Evolutionary conservation across 2,888 invertebrate genomes (phyloP).

Genomic region (Drosophila mayaguana): DNA sequence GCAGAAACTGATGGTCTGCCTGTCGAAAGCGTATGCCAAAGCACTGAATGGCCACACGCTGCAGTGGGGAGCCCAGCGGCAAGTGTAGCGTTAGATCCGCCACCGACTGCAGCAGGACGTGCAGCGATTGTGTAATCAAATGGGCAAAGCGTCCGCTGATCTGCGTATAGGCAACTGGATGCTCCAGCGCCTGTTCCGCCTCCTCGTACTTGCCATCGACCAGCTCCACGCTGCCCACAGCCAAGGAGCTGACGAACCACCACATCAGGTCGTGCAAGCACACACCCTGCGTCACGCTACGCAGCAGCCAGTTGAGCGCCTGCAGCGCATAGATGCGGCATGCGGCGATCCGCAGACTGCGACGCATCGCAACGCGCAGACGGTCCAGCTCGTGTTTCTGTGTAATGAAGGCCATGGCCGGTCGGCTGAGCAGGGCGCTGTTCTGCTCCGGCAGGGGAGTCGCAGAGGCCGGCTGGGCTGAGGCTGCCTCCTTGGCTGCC

Average conservation of each 20-base stretch:
- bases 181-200: slow-evolving; percentile 86
- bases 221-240: slow-evolving; percentile 86
- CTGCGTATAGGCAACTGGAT: slow-evolving; percentile 92
- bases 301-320: slow-evolving; percentile 97
- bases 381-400: slow-evolving; percentile 94
- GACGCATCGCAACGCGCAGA: slow-evolving; percentile 94
- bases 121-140: slow-evolving; percentile 91
- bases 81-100: slow-evolving; percentile 95
- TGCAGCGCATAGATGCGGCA: slow-evolving; percentile 95
- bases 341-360: slow-evolving; percentile 92
- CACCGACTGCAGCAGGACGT: slow-evolving; percentile 94
- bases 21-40: slow-evolving; percentile 96
- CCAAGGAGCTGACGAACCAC: slow-evolving; percentile 97
- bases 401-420: slow-evolving; percentile 94
- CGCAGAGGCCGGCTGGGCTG: background rate
- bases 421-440: slow-evolving; percentile 86
- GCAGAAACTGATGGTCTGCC: slow-evolving; percentile 95
- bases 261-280: slow-evolving; percentile 97
- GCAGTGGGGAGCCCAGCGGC: slow-evolving; percentile 94
- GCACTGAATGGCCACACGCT: slow-evolving; percentile 96
- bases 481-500: slow-evolving; percentile 39
- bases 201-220: slow-evolving; percentile 78
- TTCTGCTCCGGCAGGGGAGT: slow-evolving; percentile 61
- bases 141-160: slow-evolving; percentile 90
- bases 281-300: slow-evolving; percentile 95